These are phyloP conservation scores for Xenentodon cancila DNA, from an alignment of 2,797 vertebrate genomes.

Conservation along the genomic window DNA sequence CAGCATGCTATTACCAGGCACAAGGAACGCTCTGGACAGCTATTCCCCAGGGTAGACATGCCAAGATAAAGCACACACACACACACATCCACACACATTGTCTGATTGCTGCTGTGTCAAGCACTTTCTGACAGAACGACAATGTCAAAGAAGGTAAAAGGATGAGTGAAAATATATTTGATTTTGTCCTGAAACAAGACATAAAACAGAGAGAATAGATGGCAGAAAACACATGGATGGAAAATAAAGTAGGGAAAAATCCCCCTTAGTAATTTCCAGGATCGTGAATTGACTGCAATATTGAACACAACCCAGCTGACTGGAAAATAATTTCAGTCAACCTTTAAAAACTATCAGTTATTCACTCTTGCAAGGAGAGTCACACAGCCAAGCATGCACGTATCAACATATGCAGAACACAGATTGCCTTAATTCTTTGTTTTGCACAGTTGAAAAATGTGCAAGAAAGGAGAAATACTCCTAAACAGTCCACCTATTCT, in stretches of 20 bases:
- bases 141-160: slow-evolving; percentile 34
- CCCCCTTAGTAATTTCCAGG: not conserved
- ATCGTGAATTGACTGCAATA: slow-evolving; percentile 34
- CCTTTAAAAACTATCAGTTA: slow-evolving; percentile 49
- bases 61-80: slow-evolving; percentile 40
- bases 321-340: slow-evolving; percentile 24
- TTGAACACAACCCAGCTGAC: slow-evolving; percentile 27
- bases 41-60: slow-evolving; percentile 55
- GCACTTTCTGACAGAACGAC: slow-evolving; percentile 37
- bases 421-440: not conserved
- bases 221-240: not conserved
- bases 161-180: slow-evolving; percentile 27
- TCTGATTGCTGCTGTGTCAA: slow-evolving; percentile 39
- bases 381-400: slow-evolving; percentile 9
- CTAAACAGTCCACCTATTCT: too few relatives aligned
- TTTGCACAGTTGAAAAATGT: not conserved
- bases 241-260: not conserved
- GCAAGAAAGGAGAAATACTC: too few relatives aligned
- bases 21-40: slow-evolving; percentile 54
- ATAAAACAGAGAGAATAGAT: not conserved
- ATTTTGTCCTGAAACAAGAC: slow-evolving; percentile 4
- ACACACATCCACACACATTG: slow-evolving; percentile 12
- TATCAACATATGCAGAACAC: too few relatives aligned
- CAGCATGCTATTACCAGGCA: slow-evolving; percentile 65
- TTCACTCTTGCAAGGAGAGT: slow-evolving; percentile 44